A percentile compares a stretch with the other conserved stretches of the same genome.
phyloP scores from a whole-genome alignment of 2,797 vertebrate genomes.

The Valencia hispanica region DNA sequence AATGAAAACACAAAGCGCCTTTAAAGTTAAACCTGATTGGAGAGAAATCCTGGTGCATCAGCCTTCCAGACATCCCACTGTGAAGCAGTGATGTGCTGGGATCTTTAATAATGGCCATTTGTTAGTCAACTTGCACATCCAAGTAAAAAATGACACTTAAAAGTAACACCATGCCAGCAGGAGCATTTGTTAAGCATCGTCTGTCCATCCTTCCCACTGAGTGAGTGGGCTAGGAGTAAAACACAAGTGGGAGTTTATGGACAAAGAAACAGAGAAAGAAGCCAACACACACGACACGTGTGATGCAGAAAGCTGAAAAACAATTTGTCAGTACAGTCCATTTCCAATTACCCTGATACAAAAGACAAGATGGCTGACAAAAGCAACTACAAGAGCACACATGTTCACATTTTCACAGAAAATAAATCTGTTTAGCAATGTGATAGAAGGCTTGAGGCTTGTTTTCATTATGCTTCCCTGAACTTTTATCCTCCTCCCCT shows the following conservation, averaged over 20 bases:
- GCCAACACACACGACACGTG: constrained; percentile 21
- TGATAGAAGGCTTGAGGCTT: neutral
- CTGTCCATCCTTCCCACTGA: constrained; percentile 63
- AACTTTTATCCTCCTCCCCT: neutral
- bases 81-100: constrained; percentile 37
- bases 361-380: constrained; percentile 13
- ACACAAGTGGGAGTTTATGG: constrained; percentile 59
- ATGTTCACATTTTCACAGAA: neutral
- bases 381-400: constrained; percentile 10
- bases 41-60: constrained; percentile 11
- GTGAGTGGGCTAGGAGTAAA: constrained; percentile 67
- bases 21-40: constrained; percentile 3
- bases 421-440: constrained; percentile 3
- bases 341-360: constrained; percentile 23
- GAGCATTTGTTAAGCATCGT: constrained; percentile 58
- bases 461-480: neutral
- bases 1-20: neutral
- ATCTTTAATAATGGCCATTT: constrained; percentile 59
- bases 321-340: constrained; percentile 22
- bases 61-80: constrained; percentile 25
- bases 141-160: constrained; percentile 52
- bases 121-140: constrained; percentile 44
- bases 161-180: constrained; percentile 65
- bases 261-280: constrained; percentile 49
- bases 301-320: constrained; percentile 47